Conservation (phyloP, 2,113 vertebrate genomes). For the Vulpes lagopus region DNA sequence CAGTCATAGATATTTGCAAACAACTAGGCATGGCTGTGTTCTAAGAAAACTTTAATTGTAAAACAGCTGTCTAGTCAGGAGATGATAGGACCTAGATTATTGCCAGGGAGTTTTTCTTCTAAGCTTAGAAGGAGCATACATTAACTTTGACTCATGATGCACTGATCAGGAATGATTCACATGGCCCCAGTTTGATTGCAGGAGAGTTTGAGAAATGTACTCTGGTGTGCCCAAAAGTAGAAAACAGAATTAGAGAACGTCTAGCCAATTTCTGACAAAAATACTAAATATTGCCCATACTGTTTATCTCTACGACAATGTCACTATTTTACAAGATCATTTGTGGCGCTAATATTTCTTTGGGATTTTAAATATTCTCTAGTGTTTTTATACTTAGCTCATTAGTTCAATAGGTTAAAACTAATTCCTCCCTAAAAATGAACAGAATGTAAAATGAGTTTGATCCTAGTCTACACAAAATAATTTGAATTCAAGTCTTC, state of each 20-base stretch:
- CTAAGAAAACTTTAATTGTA: not conserved
- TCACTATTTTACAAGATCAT: conserved; percentile 7
- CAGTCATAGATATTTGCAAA: conserved; percentile 39
- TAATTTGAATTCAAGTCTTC: not conserved
- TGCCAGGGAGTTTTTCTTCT: not conserved
- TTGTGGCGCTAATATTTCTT: not conserved
- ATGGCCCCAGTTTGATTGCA: not conserved
- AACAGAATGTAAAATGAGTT: not conserved
- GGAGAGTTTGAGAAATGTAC: not conserved
- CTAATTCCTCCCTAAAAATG: not conserved
- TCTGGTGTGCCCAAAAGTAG: not conserved
- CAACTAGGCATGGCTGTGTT: not conserved
- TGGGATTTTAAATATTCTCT: not conserved
- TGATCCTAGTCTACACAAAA: not conserved
- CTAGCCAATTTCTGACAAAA: not conserved
- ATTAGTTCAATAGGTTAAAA: not conserved
- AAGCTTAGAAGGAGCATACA: not conserved
- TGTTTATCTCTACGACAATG: not conserved
- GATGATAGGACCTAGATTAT: not conserved
- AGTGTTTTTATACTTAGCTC: not conserved
- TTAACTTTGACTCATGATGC: not conserved
- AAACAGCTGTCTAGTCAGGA: not conserved
- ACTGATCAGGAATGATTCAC: not conserved
- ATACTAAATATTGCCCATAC: not conserved
- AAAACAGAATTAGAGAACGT: not conserved